Conservation (phyloP, 2,113 vertebrate genomes). For the Pseudorasbora parva region DNA sequence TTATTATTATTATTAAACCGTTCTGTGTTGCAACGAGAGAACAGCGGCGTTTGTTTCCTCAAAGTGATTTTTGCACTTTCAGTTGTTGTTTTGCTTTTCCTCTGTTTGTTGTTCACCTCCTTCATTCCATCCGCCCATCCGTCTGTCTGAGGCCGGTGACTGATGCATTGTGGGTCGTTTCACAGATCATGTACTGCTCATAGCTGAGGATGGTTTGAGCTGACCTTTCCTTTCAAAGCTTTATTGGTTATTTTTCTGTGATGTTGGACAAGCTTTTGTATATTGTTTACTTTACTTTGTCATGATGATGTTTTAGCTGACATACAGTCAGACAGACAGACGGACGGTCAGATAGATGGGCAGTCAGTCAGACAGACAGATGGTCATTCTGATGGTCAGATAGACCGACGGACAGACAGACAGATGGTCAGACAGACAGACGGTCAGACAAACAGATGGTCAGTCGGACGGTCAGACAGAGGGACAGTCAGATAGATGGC, state of each 20-base stretch:
- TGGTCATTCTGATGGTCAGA: too few relatives aligned
- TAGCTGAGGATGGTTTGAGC: conserved; percentile 20
- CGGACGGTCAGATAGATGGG: too few relatives aligned
- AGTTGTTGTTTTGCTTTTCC: conserved; percentile 56
- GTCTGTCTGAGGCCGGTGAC: conserved; percentile 60
- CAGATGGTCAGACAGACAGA: too few relatives aligned
- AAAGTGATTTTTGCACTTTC: conserved; percentile 75
- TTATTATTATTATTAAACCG: conserved; percentile 64
- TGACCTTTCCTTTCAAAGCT: conserved; percentile 68
- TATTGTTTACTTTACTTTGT: conserved; percentile 63
- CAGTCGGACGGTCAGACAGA: too few relatives aligned
- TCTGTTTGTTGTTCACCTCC: conserved; percentile 41
- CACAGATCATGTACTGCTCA: conserved; percentile 56
- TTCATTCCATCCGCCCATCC: conserved; percentile 33
- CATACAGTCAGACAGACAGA: too few relatives aligned
- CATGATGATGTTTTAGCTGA: conserved; percentile 68
- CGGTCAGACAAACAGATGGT: too few relatives aligned
- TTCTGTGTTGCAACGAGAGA: conserved; percentile 75
- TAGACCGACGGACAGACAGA: too few relatives aligned
- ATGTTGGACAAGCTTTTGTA: conserved; percentile 52
- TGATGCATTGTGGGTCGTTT: conserved; percentile 75
- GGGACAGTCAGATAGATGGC: too few relatives aligned
- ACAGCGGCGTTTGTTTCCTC: conserved; percentile 62
- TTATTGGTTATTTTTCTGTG: conserved; percentile 54
- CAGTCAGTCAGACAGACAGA: too few relatives aligned